These are phyloP conservation scores for Anas platyrhynchos DNA, from an alignment of 2,113 vertebrate genomes.

Conservation along the genomic window DNA sequence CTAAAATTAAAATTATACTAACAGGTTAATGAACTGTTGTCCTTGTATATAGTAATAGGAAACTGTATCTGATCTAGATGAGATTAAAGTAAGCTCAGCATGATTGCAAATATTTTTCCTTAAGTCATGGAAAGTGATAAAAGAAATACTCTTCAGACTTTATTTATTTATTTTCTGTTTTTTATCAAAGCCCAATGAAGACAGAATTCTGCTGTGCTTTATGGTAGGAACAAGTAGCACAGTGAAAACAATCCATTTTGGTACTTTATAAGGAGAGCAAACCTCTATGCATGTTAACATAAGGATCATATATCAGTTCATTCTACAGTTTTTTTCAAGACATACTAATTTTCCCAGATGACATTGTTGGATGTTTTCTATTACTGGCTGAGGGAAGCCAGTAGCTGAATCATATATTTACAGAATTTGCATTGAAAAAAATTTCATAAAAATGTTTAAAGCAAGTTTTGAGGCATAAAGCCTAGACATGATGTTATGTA, in stretches of 20 bases:
- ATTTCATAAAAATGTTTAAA: constrained; percentile 6
- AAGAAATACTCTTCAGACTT: neutral
- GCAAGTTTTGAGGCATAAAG: neutral
- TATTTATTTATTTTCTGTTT: neutral
- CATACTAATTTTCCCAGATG: constrained; percentile 24
- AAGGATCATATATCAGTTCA: neutral
- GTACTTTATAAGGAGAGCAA: neutral
- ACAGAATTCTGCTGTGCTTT: neutral
- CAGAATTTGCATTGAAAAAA: neutral
- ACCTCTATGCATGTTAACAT: neutral
- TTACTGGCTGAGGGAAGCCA: neutral
- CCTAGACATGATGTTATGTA: neutral
- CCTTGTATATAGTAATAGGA: neutral
- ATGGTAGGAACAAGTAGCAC: neutral
- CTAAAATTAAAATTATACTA: neutral
- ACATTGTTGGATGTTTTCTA: constrained; percentile 16
- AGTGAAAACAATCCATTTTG: neutral
- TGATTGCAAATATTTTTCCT: neutral
- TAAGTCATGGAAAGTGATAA: neutral
- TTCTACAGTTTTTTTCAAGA: neutral
- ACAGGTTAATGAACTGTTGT: neutral
- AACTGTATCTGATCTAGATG: neutral
- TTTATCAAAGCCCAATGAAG: neutral
- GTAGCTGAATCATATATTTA: constrained; percentile 20
- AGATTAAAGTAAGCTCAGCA: neutral